Conservation (phyloP, 1,140 invertebrate species). For the Lordiphosa stackelbergi region DNA sequence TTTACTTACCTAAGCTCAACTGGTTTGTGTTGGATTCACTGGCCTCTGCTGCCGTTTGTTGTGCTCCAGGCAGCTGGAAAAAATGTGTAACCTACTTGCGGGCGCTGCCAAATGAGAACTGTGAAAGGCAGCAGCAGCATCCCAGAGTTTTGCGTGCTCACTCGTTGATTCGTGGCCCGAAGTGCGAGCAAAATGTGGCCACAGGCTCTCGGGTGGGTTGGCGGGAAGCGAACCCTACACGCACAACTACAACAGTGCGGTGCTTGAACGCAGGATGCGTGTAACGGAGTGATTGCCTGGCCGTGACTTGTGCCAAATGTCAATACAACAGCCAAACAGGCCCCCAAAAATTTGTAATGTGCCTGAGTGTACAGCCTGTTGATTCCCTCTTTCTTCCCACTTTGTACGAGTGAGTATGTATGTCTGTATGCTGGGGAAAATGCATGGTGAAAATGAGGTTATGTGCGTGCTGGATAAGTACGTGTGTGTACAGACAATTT, state of each 20-base stretch:
- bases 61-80: conserved; percentile 22
- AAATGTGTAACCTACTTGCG: conserved; percentile 71
- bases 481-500: conserved; percentile 6
- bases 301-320: conserved; percentile 54
- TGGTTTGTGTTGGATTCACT: neutral
- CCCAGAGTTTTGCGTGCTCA: conserved; percentile 12
- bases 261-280: neutral
- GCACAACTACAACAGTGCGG: too few relatives aligned
- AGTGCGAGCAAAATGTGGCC: conserved; percentile 12
- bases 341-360: conserved; percentile 12
- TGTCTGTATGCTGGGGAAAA: conserved; percentile 1
- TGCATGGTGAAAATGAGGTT: neutral
- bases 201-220: neutral
- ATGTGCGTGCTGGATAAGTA: conserved; percentile 1
- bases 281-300: conserved; percentile 43
- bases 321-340: conserved; percentile 33
- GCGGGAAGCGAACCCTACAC: too few relatives aligned
- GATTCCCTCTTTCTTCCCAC: conserved; percentile 31
- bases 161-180: conserved; percentile 1
- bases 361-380: conserved; percentile 32
- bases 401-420: conserved; percentile 2
- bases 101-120: conserved; percentile 61
- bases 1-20: too few relatives aligned
- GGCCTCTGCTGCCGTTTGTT: conserved; percentile 14
- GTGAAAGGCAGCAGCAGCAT: conserved; percentile 45